Percentiles rank a stretch among this genome's conserved stretches.
Evolutionary conservation across 2,888 invertebrate genomes (phyloP).

Genomic region (Agriotes lineatus): DNA sequence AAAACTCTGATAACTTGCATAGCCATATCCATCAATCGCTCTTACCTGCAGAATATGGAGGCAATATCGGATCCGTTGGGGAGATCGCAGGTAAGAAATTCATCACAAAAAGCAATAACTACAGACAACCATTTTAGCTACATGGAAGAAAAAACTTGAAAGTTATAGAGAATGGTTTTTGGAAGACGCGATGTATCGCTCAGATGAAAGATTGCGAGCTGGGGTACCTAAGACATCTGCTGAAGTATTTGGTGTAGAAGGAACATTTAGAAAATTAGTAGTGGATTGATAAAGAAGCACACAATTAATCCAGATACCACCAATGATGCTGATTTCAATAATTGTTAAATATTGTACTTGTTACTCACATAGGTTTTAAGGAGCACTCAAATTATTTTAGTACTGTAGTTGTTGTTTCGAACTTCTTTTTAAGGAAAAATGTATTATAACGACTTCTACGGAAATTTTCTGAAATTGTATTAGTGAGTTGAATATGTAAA

Average conservation of each 20-base stretch:
- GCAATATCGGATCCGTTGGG: constrained; percentile 69
- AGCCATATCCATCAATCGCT: constrained; percentile 70
- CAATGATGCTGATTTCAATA: too few relatives aligned
- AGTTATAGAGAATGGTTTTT: constrained; percentile 68
- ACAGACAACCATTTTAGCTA: not conserved
- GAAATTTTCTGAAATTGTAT: too few relatives aligned
- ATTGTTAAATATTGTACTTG: too few relatives aligned
- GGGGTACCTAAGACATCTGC: constrained; percentile 70
- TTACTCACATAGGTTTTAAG: too few relatives aligned
- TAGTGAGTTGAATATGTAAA: too few relatives aligned
- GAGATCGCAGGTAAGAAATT: constrained; percentile 66
- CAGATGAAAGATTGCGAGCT: constrained; percentile 69
- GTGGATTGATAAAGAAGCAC: constrained; percentile 66
- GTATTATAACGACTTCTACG: too few relatives aligned
- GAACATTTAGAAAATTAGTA: constrained; percentile 68
- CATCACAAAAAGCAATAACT: not conserved
- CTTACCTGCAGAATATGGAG: constrained; percentile 77
- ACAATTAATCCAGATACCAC: too few relatives aligned
- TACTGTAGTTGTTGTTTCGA: too few relatives aligned
- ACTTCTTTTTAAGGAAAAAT: too few relatives aligned
- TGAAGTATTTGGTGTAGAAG: constrained; percentile 70
- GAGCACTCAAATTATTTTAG: too few relatives aligned
- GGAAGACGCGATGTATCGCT: constrained; percentile 66
- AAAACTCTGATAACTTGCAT: constrained; percentile 70
- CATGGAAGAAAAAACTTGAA: constrained; percentile 69